Percentiles rank a stretch among this genome's conserved stretches.
phyloP scores from a whole-genome alignment of 2,888 invertebrate genomes.

The Julus scandinavius region DNA sequence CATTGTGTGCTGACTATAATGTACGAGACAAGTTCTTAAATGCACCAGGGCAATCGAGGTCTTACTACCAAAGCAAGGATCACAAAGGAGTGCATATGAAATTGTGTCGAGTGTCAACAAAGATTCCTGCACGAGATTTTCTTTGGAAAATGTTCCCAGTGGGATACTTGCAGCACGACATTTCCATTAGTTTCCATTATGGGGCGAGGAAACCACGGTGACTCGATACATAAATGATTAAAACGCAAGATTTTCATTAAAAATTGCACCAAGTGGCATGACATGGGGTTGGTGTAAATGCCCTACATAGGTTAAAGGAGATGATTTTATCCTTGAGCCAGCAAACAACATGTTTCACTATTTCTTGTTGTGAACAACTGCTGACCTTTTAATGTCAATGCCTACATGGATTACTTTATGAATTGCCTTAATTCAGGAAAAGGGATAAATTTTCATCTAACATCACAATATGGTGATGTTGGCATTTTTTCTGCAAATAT shows the following conservation, averaged over 20 bases:
- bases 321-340: background rate
- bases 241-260: slow-evolving; percentile 34
- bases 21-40: background rate
- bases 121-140: background rate
- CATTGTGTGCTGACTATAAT: background rate
- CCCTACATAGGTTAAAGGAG: background rate
- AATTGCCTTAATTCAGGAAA: background rate
- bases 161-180: slow-evolving; percentile 16
- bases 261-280: background rate
- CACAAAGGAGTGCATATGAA: background rate
- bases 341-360: background rate
- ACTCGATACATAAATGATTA: slow-evolving; percentile 8
- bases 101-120: background rate
- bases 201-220: slow-evolving; percentile 6
- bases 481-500: too few relatives aligned
- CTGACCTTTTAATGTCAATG: background rate
- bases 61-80: background rate
- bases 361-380: background rate
- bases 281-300: background rate
- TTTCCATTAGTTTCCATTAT: slow-evolving; percentile 39
- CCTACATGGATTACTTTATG: background rate
- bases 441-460: too few relatives aligned
- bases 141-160: background rate
- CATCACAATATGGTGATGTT: too few relatives aligned
- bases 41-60: background rate